A percentile compares a stretch with the other conserved stretches of the same genome.
Evolutionary conservation across 2,888 invertebrate genomes (phyloP).

Genomic region (Sesia apiformis): DNA sequence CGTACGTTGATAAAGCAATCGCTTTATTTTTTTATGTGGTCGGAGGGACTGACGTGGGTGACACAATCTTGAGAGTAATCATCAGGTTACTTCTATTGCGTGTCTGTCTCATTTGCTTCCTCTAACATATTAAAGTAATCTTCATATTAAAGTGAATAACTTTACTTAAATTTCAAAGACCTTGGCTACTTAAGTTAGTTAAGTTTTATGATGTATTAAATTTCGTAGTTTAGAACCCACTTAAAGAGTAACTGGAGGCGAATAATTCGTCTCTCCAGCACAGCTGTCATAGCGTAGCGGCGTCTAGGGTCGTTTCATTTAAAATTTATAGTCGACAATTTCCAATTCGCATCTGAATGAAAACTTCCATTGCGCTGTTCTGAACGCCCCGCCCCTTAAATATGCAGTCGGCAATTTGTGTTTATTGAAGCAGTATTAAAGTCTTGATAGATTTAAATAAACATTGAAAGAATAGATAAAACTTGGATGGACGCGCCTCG

Average conservation of each 20-base stretch:
- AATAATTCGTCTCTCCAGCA: constrained; percentile 4
- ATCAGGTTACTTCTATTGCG: no score
- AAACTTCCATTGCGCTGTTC: constrained; percentile 21
- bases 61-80: no score
- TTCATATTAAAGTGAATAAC: background rate
- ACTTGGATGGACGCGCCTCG: background rate
- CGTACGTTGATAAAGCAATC: no score
- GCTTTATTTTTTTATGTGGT: no score
- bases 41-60: no score
- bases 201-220: constrained; percentile 5
- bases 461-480: background rate
- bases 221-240: constrained; percentile 4
- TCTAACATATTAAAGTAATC: background rate
- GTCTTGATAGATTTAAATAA: background rate
- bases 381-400: constrained; percentile 20
- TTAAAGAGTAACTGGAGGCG: constrained; percentile 3
- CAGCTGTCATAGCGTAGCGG: constrained; percentile 9
- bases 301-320: constrained; percentile 27
- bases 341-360: constrained; percentile 30
- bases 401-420: constrained; percentile 28
- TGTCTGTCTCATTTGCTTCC: no score
- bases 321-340: constrained; percentile 40
- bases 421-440: constrained; percentile 15
- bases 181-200: constrained; percentile 1
- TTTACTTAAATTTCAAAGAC: background rate